phyloP scores from a whole-genome alignment of 2,113 vertebrate species.

The Triplophysa dalaica region DNA sequence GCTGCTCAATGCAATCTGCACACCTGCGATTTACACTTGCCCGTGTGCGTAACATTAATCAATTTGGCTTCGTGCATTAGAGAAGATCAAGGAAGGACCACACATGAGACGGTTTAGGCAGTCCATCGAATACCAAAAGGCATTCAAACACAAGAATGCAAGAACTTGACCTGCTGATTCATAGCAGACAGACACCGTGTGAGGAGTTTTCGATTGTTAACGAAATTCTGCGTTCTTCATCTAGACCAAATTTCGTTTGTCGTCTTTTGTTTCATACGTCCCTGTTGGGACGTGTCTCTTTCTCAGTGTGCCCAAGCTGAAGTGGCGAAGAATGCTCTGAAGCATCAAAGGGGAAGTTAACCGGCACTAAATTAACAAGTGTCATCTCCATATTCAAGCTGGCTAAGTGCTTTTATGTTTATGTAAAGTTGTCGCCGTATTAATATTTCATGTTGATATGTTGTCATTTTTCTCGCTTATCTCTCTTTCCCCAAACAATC shows the following conservation, averaged over 20 bases:
- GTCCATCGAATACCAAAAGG: constrained; percentile 2
- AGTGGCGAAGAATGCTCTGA: constrained; percentile 64
- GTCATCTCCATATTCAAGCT: constrained; percentile 73
- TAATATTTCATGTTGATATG: constrained; percentile 77
- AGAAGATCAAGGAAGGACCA: constrained; percentile 37
- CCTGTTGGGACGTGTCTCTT: constrained; percentile 62
- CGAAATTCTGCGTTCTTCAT: background rate
- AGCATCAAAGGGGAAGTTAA: constrained; percentile 76
- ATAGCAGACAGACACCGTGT: no score
- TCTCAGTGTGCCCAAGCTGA: constrained; percentile 65
- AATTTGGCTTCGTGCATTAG: constrained; percentile 20
- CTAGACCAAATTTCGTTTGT: background rate
- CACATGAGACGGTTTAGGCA: constrained; percentile 1
- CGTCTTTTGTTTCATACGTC: constrained; percentile 9
- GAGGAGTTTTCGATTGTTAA: background rate
- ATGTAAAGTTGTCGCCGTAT: constrained; percentile 71
- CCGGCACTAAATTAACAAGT: constrained; percentile 74
- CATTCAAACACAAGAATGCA: background rate
- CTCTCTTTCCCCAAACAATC: constrained; percentile 59
- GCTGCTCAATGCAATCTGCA: constrained; percentile 11
- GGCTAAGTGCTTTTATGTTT: constrained; percentile 76
- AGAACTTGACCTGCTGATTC: background rate
- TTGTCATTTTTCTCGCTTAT: constrained; percentile 56
- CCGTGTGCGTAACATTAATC: constrained; percentile 17
- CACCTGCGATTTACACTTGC: background rate